phyloP scores from a whole-genome alignment of 2,888 invertebrate genomes.

The Urechis unicinctus region DNA sequence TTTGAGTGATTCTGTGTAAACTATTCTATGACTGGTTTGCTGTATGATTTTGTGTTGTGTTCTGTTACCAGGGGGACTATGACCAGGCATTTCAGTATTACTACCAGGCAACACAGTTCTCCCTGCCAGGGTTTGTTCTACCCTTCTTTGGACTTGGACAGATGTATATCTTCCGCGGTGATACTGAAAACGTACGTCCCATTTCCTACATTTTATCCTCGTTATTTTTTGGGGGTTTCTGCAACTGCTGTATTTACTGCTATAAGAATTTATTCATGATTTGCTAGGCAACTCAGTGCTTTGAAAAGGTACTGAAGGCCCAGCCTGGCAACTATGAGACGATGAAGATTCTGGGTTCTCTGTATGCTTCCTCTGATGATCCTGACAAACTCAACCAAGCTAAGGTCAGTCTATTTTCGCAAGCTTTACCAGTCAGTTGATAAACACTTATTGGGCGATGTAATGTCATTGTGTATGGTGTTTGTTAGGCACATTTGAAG shows the following conservation, averaged over 20 bases:
- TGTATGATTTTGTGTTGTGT: background rate
- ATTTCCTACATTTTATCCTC: background rate
- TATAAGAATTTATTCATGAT: background rate
- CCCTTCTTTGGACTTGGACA: constrained; percentile 98
- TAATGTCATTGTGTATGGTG: background rate
- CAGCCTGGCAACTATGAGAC: constrained; percentile 98
- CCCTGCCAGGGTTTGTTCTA: constrained; percentile 86
- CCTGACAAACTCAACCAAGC: constrained; percentile 71
- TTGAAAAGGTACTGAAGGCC: constrained; percentile 95
- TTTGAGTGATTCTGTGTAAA: no score
- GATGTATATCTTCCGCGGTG: constrained; percentile 97
- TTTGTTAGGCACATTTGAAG: constrained; percentile 71
- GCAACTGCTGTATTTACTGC: background rate
- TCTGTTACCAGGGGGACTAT: constrained; percentile 41
- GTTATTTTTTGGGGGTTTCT: background rate
- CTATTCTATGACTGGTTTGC: background rate
- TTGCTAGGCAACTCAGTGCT: constrained; percentile 85
- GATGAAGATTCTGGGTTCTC: constrained; percentile 96
- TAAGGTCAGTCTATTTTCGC: constrained; percentile 43
- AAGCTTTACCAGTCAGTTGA: background rate
- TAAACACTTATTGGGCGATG: no score
- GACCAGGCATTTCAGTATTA: constrained; percentile 98
- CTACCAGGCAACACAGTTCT: constrained; percentile 92
- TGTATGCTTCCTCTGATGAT: constrained; percentile 75
- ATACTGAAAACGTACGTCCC: constrained; percentile 64